Conservation (phyloP, 2,797 vertebrate species). For the Channallabes apus region DNA sequence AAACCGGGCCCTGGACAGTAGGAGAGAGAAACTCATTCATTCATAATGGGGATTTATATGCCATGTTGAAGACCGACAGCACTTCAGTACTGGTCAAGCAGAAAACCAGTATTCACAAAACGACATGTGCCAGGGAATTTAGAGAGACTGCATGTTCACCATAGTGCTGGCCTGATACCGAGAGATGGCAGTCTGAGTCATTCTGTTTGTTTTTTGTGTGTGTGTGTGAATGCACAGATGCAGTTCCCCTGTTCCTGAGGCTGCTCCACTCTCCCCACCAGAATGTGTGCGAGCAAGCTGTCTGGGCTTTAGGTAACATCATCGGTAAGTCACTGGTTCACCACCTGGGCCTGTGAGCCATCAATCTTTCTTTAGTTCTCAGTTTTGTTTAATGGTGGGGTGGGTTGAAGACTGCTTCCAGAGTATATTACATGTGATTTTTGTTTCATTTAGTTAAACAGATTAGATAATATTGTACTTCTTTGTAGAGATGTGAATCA, state of each 20-base stretch:
- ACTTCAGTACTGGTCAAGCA: neutral
- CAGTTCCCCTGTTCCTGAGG: slow-evolving; percentile 94
- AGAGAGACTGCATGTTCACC: neutral
- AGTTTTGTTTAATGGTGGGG: neutral
- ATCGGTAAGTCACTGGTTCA: slow-evolving; percentile 81
- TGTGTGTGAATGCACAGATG: slow-evolving; percentile 74
- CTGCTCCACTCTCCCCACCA: slow-evolving; percentile 96
- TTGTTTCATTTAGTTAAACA: neutral
- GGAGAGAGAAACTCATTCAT: neutral
- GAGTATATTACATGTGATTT: neutral
- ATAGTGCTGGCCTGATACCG: neutral
- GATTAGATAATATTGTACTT: neutral
- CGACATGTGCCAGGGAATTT: neutral
- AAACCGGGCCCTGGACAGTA: too few species aligned
- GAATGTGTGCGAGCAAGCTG: slow-evolving; percentile 98
- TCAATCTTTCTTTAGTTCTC: neutral
- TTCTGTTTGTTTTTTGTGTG: slow-evolving; percentile 8
- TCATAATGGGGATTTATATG: neutral
- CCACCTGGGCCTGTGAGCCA: neutral
- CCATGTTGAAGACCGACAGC: neutral
- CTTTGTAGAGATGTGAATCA: too few species aligned
- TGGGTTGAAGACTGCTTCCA: neutral
- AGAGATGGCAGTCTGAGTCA: slow-evolving; percentile 31
- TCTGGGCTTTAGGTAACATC: slow-evolving; percentile 98
- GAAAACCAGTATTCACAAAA: neutral